Base-by-base conservation (phyloP, 2,888 invertebrate genomes). In the Amiota minor region DNA sequence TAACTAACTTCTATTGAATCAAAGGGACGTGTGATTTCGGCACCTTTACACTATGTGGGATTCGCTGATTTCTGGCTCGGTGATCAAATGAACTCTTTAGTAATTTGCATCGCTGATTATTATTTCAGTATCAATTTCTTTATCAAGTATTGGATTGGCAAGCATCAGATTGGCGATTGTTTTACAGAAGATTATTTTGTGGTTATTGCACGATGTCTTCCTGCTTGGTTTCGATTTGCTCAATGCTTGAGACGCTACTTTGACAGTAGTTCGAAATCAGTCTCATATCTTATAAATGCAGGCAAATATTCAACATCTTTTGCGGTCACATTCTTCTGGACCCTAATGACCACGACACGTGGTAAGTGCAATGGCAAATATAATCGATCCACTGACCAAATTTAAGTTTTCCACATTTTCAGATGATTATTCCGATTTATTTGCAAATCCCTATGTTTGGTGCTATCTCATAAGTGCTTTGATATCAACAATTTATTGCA, bases 21-120 rank as follows among this genome's bases (percentile, higher is more conserved):
- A 62, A n/a, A 62, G 62, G 94, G 94, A 77, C 92, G 95, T 65
- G 94, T 97, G 73, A 82, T 97, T 47, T 92, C 94, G 53, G 96
- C 98, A 0, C 98, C 98, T 16, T 96, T 97, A 85, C 94, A 94
- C 87, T 95, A 94, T 77, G 98, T 98, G 9, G 92, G 94, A 20
- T 98, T 98, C 88, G 97, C 97, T 6, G 98, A 98, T 90, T 98
- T 98, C 91, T 98, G 98, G 98, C 92, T 98, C 87, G 98, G 78
- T 11, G 98, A 98, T 91, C 98, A 98, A 89, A 91, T 98, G 86
- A 98, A 97, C 89, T 98, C 98, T 71, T 91, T 99, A 78, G 94
- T 93, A 0, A 94, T 94, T 0, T 95, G 96, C 9, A 92, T 99
- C 76, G 91, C 97, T 11, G 99, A 99, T 90, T 93, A 98, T 84